phyloP scores from a whole-genome alignment of 2,888 invertebrate genomes.

The Vanessa cardui region DNA sequence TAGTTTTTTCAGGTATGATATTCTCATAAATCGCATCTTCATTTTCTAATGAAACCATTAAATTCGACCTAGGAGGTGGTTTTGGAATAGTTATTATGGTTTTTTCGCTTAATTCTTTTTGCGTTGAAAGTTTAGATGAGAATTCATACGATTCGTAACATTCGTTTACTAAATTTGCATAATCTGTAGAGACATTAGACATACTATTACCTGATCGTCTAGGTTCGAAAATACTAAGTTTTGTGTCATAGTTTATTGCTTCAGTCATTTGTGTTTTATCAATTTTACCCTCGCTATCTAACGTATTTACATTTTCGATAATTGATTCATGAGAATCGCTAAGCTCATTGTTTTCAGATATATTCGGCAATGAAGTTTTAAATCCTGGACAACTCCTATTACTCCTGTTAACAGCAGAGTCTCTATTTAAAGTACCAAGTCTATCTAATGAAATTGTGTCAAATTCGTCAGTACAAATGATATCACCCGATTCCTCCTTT shows the following conservation, averaged over 20 bases:
- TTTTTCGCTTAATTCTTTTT: constrained; percentile 40
- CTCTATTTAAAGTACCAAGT: constrained; percentile 70
- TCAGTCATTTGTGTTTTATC: constrained; percentile 48
- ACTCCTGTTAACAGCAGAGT: constrained; percentile 73
- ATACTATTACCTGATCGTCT: constrained; percentile 51
- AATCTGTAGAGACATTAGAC: constrained; percentile 58
- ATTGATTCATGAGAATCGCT: constrained; percentile 66
- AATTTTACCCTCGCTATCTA: constrained; percentile 51
- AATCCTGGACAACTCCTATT: constrained; percentile 78
- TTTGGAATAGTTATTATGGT: constrained; percentile 49
- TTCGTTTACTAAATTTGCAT: constrained; percentile 67
- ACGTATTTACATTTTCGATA: constrained; percentile 54
- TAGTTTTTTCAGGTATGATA: constrained; percentile 51
- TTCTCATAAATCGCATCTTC: constrained; percentile 70
- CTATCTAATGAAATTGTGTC: constrained; percentile 78
- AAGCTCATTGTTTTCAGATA: constrained; percentile 74
- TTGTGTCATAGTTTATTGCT: constrained; percentile 59
- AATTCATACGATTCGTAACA: constrained; percentile 75
- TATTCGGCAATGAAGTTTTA: constrained; percentile 76
- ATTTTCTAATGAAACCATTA: constrained; percentile 41
- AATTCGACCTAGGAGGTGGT: constrained; percentile 64
- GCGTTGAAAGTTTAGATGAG: constrained; percentile 36
- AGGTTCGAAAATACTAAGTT: constrained; percentile 67
- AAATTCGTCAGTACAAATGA: constrained; percentile 75
- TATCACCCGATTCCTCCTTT: constrained; percentile 75